Conservation (phyloP, 2,888 invertebrate species). For the Nomada flava region DNA sequence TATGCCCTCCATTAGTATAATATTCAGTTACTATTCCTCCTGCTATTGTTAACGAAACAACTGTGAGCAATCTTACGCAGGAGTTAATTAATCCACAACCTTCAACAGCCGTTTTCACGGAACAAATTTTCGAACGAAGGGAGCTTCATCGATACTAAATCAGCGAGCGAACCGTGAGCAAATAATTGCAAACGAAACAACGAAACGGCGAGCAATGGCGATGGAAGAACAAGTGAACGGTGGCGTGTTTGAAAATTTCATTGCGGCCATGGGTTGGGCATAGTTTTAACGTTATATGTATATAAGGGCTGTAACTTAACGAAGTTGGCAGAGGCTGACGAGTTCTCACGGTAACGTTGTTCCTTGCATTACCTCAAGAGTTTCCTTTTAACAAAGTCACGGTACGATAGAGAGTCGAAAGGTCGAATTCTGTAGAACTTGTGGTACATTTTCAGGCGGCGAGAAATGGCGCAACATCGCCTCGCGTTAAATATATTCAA, state of each 20-base stretch:
- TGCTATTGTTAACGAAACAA: no score
- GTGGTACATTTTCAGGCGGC: conserved; percentile 60
- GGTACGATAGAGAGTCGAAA: conserved; percentile 41
- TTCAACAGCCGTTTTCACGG: not conserved
- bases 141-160: conserved; percentile 19
- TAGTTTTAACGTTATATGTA: conserved; percentile 48
- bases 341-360: conserved; percentile 73
- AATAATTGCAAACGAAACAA: conserved; percentile 28
- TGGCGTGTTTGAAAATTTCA: conserved; percentile 47
- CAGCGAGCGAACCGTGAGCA: conserved; percentile 20
- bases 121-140: not conserved
- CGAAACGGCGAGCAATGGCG: not conserved
- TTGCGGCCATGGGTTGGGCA: conserved; percentile 28
- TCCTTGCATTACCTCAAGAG: conserved; percentile 79
- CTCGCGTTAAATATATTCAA: not conserved
- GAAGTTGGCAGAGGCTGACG: conserved; percentile 66
- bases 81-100: not conserved
- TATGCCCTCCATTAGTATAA: no score
- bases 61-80: not conserved
- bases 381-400: conserved; percentile 70
- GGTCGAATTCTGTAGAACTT: conserved; percentile 70
- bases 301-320: conserved; percentile 68
- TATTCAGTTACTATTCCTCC: no score
- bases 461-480: conserved; percentile 42
- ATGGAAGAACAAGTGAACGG: conserved; percentile 13